These are phyloP conservation scores for Buphagus erythrorhynchus DNA, from an alignment of 2,797 vertebrate genomes.

Conservation along the genomic window DNA sequence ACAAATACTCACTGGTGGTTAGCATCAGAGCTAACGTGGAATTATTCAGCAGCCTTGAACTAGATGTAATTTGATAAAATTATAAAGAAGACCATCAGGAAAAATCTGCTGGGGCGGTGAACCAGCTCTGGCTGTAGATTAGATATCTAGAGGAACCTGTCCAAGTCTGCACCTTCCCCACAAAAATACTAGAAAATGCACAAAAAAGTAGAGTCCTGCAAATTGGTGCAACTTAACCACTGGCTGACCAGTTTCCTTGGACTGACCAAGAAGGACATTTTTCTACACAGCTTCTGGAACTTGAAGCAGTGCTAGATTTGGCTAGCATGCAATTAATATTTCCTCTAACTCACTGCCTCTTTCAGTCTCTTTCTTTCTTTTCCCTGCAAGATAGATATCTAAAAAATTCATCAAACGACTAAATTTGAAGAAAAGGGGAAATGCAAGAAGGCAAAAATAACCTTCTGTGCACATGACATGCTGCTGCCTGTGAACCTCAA, in stretches of 20 bases:
- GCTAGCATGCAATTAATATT: background rate
- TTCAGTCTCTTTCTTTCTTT: background rate
- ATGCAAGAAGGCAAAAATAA: slow-evolving; percentile 30
- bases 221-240: background rate
- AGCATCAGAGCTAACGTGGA: background rate
- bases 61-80: background rate
- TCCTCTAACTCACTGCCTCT: background rate
- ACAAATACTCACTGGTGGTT: background rate
- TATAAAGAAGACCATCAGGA: background rate
- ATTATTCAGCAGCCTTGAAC: background rate
- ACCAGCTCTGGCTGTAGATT: background rate
- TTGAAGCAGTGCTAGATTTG: background rate
- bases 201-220: background rate
- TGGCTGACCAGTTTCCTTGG: background rate
- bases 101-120: background rate
- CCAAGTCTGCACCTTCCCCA: background rate
- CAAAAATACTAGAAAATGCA: background rate
- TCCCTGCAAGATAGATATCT: slow-evolving; percentile 28
- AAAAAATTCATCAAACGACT: slow-evolving; percentile 68
- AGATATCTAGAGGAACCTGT: background rate
- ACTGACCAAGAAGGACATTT: background rate
- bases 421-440: slow-evolving; percentile 22
- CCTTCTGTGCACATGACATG: background rate
- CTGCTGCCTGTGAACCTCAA: slow-evolving; percentile 30
- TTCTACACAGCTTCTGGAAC: background rate